Conservation (phyloP, 2,888 invertebrate genomes). For the Caenorhabditis plicata region DNA sequence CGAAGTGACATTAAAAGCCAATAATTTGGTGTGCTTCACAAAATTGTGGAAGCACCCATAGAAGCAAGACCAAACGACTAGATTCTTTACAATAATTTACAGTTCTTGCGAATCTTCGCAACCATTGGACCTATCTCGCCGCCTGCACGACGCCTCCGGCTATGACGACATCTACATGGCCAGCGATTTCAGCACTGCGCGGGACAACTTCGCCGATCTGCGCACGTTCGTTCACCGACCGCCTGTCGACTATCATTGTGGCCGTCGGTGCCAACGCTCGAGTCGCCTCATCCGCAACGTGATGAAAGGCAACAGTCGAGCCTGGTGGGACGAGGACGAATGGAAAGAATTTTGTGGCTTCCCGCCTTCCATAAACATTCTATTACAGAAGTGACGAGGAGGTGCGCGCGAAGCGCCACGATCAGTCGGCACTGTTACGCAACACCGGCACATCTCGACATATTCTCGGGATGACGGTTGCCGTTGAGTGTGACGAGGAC, state of each 20-base stretch:
- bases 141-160: constrained; percentile 32
- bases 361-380: neutral
- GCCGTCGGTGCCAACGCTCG: constrained; percentile 29
- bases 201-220: constrained; percentile 41
- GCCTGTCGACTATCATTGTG: constrained; percentile 33
- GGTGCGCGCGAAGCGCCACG: constrained; percentile 4
- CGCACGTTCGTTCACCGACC: constrained; percentile 28
- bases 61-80: constrained; percentile 14
- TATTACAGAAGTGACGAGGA: no score
- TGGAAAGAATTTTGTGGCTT: no score
- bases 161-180: constrained; percentile 52
- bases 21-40: no score
- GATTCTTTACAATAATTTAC: constrained; percentile 20
- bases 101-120: constrained; percentile 40
- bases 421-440: constrained; percentile 7
- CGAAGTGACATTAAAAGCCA: no score
- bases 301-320: constrained; percentile 28
- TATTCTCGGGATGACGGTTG: constrained; percentile 46
- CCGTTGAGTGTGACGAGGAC: constrained; percentile 45
- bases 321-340: constrained; percentile 42
- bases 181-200: constrained; percentile 36
- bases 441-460: constrained; percentile 31
- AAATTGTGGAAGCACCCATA: no score
- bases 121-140: constrained; percentile 31
- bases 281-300: constrained; percentile 26